These are phyloP conservation scores for Brachionus rotundiformis DNA, from an alignment of 1,140 invertebrate genomes.

Conservation along the genomic window DNA sequence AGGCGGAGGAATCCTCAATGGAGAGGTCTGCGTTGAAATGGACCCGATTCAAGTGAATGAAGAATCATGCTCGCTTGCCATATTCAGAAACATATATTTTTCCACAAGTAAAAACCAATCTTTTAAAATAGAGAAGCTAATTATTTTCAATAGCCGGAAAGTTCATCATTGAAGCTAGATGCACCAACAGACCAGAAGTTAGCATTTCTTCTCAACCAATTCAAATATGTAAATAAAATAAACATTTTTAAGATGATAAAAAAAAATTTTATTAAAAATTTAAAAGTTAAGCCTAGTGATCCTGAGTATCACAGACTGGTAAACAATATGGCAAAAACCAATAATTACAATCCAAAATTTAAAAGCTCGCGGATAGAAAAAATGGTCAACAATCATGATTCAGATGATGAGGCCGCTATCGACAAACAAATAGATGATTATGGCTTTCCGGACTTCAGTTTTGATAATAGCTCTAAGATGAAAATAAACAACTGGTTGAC, in stretches of 20 bases:
- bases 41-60: constrained; percentile 25
- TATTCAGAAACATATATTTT: constrained; percentile 39
- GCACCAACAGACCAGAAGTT: neutral
- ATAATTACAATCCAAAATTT: neutral
- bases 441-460: constrained; percentile 27
- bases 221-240: constrained; percentile 30
- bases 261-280: neutral
- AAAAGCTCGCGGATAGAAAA: constrained; percentile 17
- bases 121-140: neutral
- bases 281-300: constrained; percentile 20
- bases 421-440: constrained; percentile 25
- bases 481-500: constrained; percentile 48
- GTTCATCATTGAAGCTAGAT: constrained; percentile 28
- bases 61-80: constrained; percentile 19
- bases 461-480: constrained; percentile 25
- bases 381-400: neutral
- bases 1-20: constrained; percentile 46
- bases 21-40: constrained; percentile 42
- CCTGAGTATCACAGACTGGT: constrained; percentile 22
- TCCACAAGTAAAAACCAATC: neutral
- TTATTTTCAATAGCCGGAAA: constrained; percentile 21
- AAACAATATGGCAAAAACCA: neutral
- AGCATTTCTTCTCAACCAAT: constrained; percentile 11
- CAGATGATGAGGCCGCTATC: neutral
- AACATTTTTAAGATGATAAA: neutral